Evolutionary conservation across 2,797 vertebrate genomes (phyloP).

Genomic region (Crax fasciolata): DNA sequence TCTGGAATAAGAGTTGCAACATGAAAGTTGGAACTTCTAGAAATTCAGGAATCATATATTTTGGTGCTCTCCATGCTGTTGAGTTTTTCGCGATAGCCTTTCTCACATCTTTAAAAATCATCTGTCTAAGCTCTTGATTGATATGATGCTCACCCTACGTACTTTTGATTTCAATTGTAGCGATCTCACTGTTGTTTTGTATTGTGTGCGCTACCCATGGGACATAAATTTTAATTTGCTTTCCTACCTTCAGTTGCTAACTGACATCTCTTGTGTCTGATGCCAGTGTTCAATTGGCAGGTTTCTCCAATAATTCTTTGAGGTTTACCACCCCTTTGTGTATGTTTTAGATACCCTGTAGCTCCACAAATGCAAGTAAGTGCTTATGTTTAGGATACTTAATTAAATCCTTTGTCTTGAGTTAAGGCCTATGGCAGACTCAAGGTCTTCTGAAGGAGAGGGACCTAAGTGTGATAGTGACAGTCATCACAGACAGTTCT

Average conservation of each 20-base stretch:
- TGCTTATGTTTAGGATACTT: background rate
- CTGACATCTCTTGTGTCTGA: background rate
- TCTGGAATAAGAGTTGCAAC: background rate
- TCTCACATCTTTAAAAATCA: background rate
- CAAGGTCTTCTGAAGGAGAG: background rate
- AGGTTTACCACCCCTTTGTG: background rate
- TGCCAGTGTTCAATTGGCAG: background rate
- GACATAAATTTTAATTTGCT: background rate
- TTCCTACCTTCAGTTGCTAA: background rate
- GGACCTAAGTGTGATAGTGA: background rate
- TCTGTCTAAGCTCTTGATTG: background rate
- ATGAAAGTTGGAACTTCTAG: accelerated
- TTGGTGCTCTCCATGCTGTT: background rate
- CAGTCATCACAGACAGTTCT: background rate
- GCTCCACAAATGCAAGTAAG: background rate
- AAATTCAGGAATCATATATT: background rate
- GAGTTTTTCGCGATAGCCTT: background rate
- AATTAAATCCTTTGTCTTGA: background rate
- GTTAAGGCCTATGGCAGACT: background rate
- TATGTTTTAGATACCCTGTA: background rate
- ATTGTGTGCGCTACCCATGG: background rate
- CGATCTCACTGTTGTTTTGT: background rate
- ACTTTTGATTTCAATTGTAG: background rate
- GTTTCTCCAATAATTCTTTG: background rate
- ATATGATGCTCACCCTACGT: background rate